A percentile compares a stretch with the other conserved stretches of the same genome.
Evolutionary conservation across 2,797 vertebrate species (phyloP).

Genomic region (Trachurus trachurus): DNA sequence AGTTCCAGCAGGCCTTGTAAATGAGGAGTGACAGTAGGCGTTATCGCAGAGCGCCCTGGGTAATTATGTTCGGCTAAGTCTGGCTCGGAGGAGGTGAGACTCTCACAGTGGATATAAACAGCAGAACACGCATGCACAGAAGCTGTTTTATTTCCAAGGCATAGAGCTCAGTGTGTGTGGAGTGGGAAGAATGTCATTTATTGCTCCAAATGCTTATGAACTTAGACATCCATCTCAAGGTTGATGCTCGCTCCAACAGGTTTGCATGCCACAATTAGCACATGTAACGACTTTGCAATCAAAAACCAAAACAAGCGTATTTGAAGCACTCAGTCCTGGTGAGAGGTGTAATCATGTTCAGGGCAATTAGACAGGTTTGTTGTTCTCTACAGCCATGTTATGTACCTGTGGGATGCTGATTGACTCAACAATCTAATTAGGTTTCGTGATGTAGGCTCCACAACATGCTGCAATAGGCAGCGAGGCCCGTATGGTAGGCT

Average conservation of each 20-base stretch:
- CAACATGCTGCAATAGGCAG: constrained; percentile 60
- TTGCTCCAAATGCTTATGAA: constrained; percentile 56
- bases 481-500: constrained; percentile 29
- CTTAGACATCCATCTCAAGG: constrained; percentile 52
- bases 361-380: constrained; percentile 85
- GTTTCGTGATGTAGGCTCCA: constrained; percentile 73
- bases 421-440: constrained; percentile 86
- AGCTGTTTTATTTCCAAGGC: constrained; percentile 50
- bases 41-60: constrained; percentile 75
- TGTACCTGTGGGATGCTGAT: constrained; percentile 84
- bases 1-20: constrained; percentile 81
- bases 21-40: constrained; percentile 82
- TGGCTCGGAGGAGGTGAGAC: constrained; percentile 72
- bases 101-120: constrained; percentile 66
- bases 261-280: constrained; percentile 74
- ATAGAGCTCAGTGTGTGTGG: constrained; percentile 15
- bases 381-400: constrained; percentile 80
- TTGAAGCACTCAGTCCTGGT: constrained; percentile 79
- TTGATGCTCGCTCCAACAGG: constrained; percentile 62
- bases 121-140: constrained; percentile 32
- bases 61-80: constrained; percentile 79
- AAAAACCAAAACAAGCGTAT: constrained; percentile 81
- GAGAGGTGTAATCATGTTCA: constrained; percentile 85
- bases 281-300: constrained; percentile 78
- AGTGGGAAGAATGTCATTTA: constrained; percentile 48